These are phyloP conservation scores for Avahi laniger DNA, from an alignment of 2,797 vertebrate genomes.

Conservation along the genomic window DNA sequence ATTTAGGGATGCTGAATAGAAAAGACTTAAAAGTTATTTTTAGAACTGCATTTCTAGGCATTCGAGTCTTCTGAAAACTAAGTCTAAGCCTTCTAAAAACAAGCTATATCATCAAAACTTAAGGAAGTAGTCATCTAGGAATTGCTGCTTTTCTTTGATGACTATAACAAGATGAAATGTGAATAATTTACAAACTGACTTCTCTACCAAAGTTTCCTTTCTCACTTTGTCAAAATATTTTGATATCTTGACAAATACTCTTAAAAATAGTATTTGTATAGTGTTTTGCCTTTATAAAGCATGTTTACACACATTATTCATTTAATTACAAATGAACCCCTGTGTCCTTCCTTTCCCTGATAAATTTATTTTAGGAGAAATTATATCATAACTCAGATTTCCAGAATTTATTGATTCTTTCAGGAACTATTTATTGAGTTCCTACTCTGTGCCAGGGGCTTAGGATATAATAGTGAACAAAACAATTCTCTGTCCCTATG, in stretches of 20 bases:
- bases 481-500: background rate
- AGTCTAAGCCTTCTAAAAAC: slow-evolving; percentile 58
- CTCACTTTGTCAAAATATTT: slow-evolving; percentile 56
- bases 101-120: slow-evolving; percentile 65
- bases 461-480: background rate
- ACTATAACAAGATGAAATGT: slow-evolving; percentile 42
- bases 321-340: slow-evolving; percentile 44
- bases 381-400: background rate
- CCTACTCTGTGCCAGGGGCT: background rate
- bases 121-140: slow-evolving; percentile 59
- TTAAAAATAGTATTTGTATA: slow-evolving; percentile 18
- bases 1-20: slow-evolving; percentile 40
- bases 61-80: slow-evolving; percentile 64
- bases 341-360: background rate
- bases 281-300: slow-evolving; percentile 2
- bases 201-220: slow-evolving; percentile 39
- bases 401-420: background rate
- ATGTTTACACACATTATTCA: slow-evolving; percentile 9
- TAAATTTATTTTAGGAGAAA: background rate
- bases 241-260: slow-evolving; percentile 20
- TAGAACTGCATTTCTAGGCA: slow-evolving; percentile 63
- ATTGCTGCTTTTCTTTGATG: slow-evolving; percentile 55
- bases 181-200: slow-evolving; percentile 40
- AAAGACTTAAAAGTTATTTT: slow-evolving; percentile 64
- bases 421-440: background rate